These are phyloP conservation scores for Erebia palarica DNA, from an alignment of 2,888 invertebrate genomes.

Conservation along the genomic window DNA sequence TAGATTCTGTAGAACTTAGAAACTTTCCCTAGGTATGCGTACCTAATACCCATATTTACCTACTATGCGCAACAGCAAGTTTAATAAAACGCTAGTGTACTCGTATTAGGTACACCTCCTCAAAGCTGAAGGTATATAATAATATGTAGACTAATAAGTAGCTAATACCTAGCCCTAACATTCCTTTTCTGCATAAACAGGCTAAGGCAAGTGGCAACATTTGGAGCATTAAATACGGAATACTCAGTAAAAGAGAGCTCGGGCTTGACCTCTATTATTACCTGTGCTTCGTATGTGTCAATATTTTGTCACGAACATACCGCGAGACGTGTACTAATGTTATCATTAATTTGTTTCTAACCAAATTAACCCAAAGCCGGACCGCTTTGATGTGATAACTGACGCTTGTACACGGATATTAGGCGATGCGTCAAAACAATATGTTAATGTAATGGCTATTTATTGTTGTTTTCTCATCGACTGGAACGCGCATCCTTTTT, in stretches of 20 bases:
- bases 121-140: too few species aligned
- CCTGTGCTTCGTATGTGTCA: slow-evolving; percentile 62
- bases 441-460: slow-evolving; percentile 36
- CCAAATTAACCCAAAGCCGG: slow-evolving; percentile 69
- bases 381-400: slow-evolving; percentile 68
- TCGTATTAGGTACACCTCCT: too few species aligned
- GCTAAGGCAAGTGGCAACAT: too few species aligned
- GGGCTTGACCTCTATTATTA: slow-evolving; percentile 51
- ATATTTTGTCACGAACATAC: slow-evolving; percentile 80
- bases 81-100: too few species aligned
- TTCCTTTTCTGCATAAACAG: too few species aligned
- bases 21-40: too few species aligned
- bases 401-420: slow-evolving; percentile 48
- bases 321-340: slow-evolving; percentile 73
- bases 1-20: too few species aligned
- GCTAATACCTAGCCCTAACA: too few species aligned
- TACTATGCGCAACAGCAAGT: too few species aligned
- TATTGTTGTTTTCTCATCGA: slow-evolving; percentile 23
- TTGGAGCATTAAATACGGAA: neutral
- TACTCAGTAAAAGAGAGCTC: neutral
- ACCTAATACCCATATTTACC: too few species aligned
- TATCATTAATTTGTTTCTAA: slow-evolving; percentile 75
- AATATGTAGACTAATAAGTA: too few species aligned
- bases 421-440: slow-evolving; percentile 56
- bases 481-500: slow-evolving; percentile 20